Base-by-base conservation (phyloP, 2,888 invertebrate genomes). In the Phytoseiulus persimilis region DNA sequence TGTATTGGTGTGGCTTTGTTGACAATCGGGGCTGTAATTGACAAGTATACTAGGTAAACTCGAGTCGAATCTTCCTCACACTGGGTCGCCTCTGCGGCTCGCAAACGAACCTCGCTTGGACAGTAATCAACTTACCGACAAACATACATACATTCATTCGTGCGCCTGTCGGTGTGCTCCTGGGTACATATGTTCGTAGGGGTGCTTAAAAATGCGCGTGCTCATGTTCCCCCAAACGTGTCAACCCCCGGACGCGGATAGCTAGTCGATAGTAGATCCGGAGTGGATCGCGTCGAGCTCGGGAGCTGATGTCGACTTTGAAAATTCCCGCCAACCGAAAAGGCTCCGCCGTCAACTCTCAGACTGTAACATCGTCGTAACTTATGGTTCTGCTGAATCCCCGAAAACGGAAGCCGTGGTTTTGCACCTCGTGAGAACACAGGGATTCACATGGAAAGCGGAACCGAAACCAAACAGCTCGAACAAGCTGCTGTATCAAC, bases 1-100 rank as follows among this genome's bases (percentile, higher is more conserved):
- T 65, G 65, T 65, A 65, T 65, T 65, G 65, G 65, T 65, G 65
- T 65, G 65, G 65, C 65, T 65, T 65, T 65, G 65, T 65, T 65
- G 65, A 65, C 65, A 65, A 65, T 65, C 65, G 65, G 65, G 65
- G 65, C 65, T 65, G 65, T 65, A 65, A 65, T 65, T 65, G 65
- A 65, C 65, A 65, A 65, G 65, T 65, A 65, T 65, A 65, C 65
- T 65, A 65, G 65, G 65, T 65, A 65, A 65, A 65, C 65, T 65
- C 65, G 28, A 65, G 11, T 65, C 65, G 65, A 65, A 65, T 39
- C 65, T 14, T 28, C 65, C 65, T 14, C 65, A 14, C 65, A 2
- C 23, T 65, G 65, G 65, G 65, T 65, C 65, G 65, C 65, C 65
- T 11, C 28, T 65, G 65, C 65, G 18, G 65, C 65, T 65, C 65